phyloP scores from a whole-genome alignment of 2,113 vertebrate species.

The Petromus typicus region DNA sequence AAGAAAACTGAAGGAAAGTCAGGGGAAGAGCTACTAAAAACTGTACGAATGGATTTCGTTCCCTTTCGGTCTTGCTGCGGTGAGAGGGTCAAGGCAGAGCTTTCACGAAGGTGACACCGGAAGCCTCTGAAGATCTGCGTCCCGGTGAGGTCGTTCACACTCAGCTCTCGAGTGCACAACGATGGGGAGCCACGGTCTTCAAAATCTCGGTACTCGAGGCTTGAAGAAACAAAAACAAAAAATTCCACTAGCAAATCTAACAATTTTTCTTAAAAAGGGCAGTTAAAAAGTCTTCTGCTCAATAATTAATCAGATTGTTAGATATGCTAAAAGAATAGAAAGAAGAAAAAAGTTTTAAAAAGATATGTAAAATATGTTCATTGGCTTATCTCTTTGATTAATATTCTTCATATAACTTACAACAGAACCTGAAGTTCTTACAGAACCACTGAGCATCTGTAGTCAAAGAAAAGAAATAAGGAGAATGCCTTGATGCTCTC shows the following conservation, averaged over 20 bases:
- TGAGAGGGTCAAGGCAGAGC: constrained; percentile 10
- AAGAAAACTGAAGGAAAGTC: constrained; percentile 37
- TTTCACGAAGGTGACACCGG: constrained; percentile 43
- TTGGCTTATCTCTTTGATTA: constrained; percentile 33
- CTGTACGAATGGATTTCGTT: neutral
- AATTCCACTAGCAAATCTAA: constrained; percentile 56
- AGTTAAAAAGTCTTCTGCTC: constrained; percentile 45
- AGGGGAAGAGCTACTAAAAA: neutral
- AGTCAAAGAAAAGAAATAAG: constrained; percentile 44
- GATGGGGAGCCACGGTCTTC: constrained; percentile 59
- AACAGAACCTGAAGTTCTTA: constrained; percentile 42
- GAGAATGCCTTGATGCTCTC: constrained; percentile 20
- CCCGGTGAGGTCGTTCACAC: constrained; percentile 60
- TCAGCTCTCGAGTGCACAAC: constrained; percentile 55
- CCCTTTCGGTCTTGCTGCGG: constrained; percentile 46
- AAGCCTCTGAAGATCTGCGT: constrained; percentile 65
- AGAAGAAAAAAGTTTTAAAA: neutral
- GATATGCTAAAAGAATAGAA: constrained; percentile 1
- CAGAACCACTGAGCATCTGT: neutral
- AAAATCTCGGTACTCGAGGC: constrained; percentile 59
- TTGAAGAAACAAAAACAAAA: constrained; percentile 73
- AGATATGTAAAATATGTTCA: neutral
- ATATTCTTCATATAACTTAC: constrained; percentile 17
- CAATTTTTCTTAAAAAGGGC: neutral
- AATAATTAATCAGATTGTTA: constrained; percentile 48